Conservation (phyloP, 2,113 vertebrate species). For the Stigmatopora nigra region DNA sequence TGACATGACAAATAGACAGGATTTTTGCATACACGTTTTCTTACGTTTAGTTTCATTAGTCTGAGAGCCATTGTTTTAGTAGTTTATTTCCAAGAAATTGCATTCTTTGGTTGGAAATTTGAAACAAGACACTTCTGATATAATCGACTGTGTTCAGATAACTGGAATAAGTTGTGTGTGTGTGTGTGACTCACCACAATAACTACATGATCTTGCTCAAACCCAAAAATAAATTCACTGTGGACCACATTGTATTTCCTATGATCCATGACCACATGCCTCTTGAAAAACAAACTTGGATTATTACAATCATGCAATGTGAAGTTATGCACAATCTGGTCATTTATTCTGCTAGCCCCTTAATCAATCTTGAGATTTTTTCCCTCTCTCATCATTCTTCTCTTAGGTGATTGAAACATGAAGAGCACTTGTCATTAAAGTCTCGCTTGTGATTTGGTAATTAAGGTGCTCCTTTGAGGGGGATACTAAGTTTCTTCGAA, state of each 20-base stretch:
- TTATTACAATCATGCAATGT: conserved; percentile 53
- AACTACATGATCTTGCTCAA: background rate
- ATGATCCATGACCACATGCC: conserved; percentile 8
- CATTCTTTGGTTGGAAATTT: no score
- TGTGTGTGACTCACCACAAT: background rate
- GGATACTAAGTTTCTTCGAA: background rate
- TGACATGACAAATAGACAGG: no score
- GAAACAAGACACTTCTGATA: background rate
- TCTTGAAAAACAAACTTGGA: background rate
- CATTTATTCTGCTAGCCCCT: conserved; percentile 50
- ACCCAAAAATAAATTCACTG: background rate
- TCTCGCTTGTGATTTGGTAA: conserved; percentile 63
- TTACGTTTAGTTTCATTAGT: no score
- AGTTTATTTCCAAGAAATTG: no score
- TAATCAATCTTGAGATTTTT: conserved; percentile 59
- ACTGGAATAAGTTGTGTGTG: background rate
- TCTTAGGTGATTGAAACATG: conserved; percentile 64
- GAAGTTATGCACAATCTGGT: conserved; percentile 61
- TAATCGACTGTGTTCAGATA: background rate
- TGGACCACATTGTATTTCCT: background rate
- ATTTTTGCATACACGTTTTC: no score
- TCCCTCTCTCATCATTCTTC: conserved; percentile 57
- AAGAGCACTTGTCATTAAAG: conserved; percentile 68
- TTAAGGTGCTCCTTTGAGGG: conserved; percentile 48
- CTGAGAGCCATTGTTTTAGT: no score